phyloP scores from a whole-genome alignment of 2,797 vertebrate species.

The Linurgus olivaceus region DNA sequence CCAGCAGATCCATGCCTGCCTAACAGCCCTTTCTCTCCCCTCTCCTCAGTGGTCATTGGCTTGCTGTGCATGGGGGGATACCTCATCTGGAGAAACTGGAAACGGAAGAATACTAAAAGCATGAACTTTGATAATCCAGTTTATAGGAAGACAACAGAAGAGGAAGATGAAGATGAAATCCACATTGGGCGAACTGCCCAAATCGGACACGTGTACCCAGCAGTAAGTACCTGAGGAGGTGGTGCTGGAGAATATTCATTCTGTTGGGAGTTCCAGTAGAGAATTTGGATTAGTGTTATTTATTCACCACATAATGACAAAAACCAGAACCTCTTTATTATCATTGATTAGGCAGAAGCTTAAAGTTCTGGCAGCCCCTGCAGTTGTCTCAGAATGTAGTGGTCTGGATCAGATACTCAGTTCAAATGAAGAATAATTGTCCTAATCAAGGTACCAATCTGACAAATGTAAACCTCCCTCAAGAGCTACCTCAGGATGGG shows the following conservation, averaged over 20 bases:
- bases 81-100: slow-evolving; percentile 99
- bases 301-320: neutral
- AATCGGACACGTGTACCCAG: slow-evolving; percentile 94
- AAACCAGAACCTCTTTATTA: neutral
- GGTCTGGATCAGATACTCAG: neutral
- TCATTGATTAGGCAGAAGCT: neutral
- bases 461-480: neutral
- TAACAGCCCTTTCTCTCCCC: neutral
- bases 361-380: neutral
- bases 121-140: slow-evolving; percentile 99
- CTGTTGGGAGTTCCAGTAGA: neutral
- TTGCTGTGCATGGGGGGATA: slow-evolving; percentile 91
- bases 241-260: neutral
- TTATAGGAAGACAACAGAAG: slow-evolving; percentile 92
- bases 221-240: slow-evolving; percentile 84
- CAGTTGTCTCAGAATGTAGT: neutral
- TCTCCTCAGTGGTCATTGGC: slow-evolving; percentile 87
- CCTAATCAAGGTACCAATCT: neutral
- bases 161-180: slow-evolving; percentile 94
- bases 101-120: slow-evolving; percentile 97
- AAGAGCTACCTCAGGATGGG: neutral
- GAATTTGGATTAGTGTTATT: neutral
- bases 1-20: neutral
- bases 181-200: slow-evolving; percentile 93
- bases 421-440: neutral